Conservation (phyloP, 1,140 invertebrate species). For the Diabrotica virgifera region DNA sequence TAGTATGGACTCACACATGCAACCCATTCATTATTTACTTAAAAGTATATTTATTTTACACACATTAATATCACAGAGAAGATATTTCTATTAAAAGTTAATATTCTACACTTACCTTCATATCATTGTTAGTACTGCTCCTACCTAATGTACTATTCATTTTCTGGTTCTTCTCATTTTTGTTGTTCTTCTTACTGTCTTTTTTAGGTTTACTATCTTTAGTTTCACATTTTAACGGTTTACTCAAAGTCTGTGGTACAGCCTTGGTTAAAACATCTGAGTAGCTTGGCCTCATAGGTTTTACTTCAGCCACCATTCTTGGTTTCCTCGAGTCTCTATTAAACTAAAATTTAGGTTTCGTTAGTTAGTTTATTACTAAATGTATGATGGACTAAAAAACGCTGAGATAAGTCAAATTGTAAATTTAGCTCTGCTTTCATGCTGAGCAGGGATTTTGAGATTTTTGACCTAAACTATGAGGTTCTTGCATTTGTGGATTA, state of each 20-base stretch:
- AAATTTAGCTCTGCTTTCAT: too few species aligned
- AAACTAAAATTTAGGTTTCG: conserved; percentile 44
- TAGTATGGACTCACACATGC: too few species aligned
- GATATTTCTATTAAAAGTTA: not conserved
- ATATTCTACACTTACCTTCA: conserved; percentile 7
- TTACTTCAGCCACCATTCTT: conserved; percentile 77
- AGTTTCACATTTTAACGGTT: conserved; percentile 49
- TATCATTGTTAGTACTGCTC: conserved; percentile 43
- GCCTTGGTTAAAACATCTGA: conserved; percentile 75
- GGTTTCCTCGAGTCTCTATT: conserved; percentile 59
- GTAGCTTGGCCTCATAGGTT: conserved; percentile 79
- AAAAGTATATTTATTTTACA: too few species aligned
- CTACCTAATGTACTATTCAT: conserved; percentile 43
- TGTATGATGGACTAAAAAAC: conserved; percentile 5
- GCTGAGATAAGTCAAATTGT: too few species aligned
- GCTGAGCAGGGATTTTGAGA: too few species aligned
- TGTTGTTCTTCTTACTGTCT: conserved; percentile 45
- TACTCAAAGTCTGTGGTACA: conserved; percentile 48
- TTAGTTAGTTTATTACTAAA: conserved; percentile 20
- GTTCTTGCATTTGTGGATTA: too few species aligned
- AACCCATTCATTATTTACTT: too few species aligned
- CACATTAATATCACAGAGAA: not conserved
- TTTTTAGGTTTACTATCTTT: conserved; percentile 48
- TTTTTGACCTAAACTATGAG: too few species aligned
- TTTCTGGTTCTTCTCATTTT: conserved; percentile 52